phyloP scores from a whole-genome alignment of 2,113 vertebrate genomes.

The Limanda limanda region DNA sequence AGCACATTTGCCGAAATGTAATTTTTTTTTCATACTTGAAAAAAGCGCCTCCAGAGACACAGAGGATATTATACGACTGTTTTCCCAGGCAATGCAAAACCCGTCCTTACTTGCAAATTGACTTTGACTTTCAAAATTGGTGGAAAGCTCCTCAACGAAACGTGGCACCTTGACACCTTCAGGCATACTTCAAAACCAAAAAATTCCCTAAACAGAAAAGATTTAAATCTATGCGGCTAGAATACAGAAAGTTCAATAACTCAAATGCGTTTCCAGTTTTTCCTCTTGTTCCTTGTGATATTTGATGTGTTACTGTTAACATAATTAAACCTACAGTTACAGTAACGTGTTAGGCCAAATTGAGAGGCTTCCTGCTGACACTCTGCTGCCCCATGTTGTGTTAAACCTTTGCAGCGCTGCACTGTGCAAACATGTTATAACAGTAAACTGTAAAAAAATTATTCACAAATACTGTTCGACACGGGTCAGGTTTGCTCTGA shows the following conservation, averaged over 20 bases:
- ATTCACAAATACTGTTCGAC: constrained; percentile 52
- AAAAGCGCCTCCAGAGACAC: neutral
- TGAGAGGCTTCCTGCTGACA: constrained; percentile 19
- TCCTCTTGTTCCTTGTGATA: neutral
- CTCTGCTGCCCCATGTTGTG: neutral
- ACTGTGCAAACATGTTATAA: constrained; percentile 30
- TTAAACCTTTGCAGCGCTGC: neutral
- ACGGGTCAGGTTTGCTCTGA: constrained; percentile 40
- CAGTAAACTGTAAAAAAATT: constrained; percentile 1
- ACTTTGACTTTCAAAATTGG: constrained; percentile 4
- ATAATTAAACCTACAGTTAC: too few relatives aligned
- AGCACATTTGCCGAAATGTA: neutral
- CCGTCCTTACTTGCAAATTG: neutral
- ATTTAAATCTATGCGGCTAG: too few relatives aligned
- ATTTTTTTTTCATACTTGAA: neutral
- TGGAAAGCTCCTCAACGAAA: neutral
- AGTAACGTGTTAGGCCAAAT: neutral
- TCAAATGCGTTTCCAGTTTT: neutral
- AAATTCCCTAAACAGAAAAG: neutral
- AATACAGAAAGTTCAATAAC: neutral
- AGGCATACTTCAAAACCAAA: neutral
- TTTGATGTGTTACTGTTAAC: neutral
- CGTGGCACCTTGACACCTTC: neutral
- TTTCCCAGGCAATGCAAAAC: neutral
- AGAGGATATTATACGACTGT: constrained; percentile 7